Conservation (phyloP, 1,140 invertebrate genomes). For the Ptiloglossa arizonensis region DNA sequence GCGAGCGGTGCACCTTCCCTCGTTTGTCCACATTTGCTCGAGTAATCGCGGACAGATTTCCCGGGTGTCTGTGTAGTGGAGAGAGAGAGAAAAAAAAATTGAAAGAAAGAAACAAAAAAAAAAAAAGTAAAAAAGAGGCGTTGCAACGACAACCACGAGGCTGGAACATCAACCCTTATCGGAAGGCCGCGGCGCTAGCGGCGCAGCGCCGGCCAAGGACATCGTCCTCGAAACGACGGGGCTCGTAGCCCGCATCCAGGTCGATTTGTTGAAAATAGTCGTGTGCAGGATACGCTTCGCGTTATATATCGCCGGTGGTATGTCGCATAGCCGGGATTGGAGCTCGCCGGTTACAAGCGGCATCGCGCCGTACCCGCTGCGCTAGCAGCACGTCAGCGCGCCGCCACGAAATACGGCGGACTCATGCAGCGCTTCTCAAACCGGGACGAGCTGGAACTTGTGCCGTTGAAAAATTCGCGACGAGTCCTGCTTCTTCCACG, state of each 20-base stretch:
- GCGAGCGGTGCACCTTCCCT: neutral
- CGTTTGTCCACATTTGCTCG: neutral
- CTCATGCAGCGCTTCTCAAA: conserved; percentile 73
- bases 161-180: conserved; percentile 46
- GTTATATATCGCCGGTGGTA: conserved; percentile 56
- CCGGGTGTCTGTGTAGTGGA: neutral
- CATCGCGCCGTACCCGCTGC: conserved; percentile 65
- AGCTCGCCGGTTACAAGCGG: conserved; percentile 63
- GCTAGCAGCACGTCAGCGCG: conserved; percentile 62
- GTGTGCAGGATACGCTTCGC: conserved; percentile 15
- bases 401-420: conserved; percentile 64
- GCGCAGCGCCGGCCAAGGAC: conserved; percentile 1
- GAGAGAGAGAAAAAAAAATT: too few relatives aligned
- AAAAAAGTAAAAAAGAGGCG: too few relatives aligned
- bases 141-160: conserved; percentile 16
- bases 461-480: neutral
- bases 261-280: conserved; percentile 52
- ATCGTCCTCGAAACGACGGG: conserved; percentile 2
- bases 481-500: too few relatives aligned
- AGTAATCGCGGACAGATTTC: conserved; percentile 5
- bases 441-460: neutral
- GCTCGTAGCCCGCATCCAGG: conserved; percentile 17
- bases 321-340: conserved; percentile 58
- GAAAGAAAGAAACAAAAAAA: too few relatives aligned
- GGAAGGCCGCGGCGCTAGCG: neutral